Evolutionary conservation across 1,140 invertebrate genomes (phyloP).

Genomic region (Lepidurus arcticus): DNA sequence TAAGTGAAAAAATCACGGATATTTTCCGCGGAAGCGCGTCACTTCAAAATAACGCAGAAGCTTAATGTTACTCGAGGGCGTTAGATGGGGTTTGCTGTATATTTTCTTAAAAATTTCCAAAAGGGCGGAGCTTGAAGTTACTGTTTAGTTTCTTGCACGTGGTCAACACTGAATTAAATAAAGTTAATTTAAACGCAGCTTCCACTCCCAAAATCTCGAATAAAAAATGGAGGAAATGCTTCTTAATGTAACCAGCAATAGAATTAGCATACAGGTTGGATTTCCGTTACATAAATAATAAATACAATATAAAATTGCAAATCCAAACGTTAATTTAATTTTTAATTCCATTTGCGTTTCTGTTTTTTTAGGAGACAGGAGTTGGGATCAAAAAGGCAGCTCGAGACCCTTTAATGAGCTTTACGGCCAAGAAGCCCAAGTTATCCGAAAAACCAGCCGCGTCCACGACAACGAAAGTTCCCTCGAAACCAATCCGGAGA

Average conservation of each 20-base stretch:
- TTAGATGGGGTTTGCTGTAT: no score
- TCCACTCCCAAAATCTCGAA: no score
- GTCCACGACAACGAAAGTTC: not conserved
- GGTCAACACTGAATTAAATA: no score
- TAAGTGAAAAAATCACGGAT: no score
- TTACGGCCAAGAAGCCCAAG: not conserved
- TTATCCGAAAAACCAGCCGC: not conserved
- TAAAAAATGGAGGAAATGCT: not conserved
- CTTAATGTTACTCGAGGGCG: no score
- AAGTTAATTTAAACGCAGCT: no score
- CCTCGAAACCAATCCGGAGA: not conserved
- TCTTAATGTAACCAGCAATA: not conserved
- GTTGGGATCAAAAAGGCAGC: not conserved
- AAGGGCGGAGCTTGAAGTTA: no score
- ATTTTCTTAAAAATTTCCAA: no score
- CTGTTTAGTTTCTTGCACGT: no score
- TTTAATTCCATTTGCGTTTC: not conserved
- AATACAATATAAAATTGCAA: not conserved
- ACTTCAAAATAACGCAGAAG: no score
- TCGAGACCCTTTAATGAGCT: not conserved
- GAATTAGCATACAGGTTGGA: not conserved
- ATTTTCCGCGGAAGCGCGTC: no score
- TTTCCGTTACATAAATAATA: not conserved
- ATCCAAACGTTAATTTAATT: no score
- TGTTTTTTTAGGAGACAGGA: not conserved